phyloP scores from a whole-genome alignment of 2,113 vertebrate species.

The Panthera uncia region DNA sequence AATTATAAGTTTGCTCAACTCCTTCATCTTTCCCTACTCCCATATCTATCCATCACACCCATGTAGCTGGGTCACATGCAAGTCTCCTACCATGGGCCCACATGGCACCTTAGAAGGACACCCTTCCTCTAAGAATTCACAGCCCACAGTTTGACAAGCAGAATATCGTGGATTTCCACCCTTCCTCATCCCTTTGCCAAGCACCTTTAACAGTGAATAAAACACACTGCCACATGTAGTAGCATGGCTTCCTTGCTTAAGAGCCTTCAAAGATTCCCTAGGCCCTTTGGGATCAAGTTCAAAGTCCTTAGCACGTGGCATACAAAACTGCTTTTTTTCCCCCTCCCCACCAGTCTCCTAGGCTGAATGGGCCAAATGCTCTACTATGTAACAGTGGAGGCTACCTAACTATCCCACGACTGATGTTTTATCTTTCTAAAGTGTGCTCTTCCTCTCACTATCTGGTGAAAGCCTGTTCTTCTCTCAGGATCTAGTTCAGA shows the following conservation, averaged over 20 bases:
- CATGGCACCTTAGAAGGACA: not conserved
- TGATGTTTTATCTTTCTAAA: not conserved
- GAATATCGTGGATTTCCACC: not conserved
- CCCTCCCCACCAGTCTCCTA: not conserved
- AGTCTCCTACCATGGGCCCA: no score
- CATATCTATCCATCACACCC: not conserved
- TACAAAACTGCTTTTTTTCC: not conserved
- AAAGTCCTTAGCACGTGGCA: not conserved
- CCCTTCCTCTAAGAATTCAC: not conserved
- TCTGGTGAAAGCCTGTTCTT: not conserved
- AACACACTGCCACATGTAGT: no score
- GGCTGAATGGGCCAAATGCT: not conserved
- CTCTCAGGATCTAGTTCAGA: not conserved
- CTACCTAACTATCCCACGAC: not conserved
- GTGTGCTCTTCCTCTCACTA: not conserved
- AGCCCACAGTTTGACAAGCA: not conserved
- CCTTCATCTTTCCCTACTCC: not conserved
- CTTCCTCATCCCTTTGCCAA: not conserved
- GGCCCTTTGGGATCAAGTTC: not conserved
- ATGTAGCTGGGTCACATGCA: no score
- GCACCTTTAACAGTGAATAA: not conserved
- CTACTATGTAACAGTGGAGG: not conserved
- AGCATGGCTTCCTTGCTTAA: not conserved
- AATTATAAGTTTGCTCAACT: rapidly evolving
- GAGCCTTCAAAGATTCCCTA: not conserved